phyloP scores from a whole-genome alignment of 37 sponge, comb jelly and placozoan species.

The Agelas oroides region DNA sequence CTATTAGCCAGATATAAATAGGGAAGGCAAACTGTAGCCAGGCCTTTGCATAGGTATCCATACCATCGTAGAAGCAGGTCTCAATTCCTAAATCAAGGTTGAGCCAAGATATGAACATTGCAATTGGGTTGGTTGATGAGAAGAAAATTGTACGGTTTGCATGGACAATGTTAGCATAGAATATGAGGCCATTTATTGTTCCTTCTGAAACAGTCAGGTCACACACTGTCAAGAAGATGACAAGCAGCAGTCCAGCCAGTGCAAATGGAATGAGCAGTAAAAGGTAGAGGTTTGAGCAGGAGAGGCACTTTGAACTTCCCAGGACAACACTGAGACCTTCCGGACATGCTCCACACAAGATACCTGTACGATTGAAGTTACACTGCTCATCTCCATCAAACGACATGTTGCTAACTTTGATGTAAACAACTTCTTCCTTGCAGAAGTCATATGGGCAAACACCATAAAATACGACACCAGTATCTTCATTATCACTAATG shows the following conservation, averaged over 20 bases:
- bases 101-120: not conserved
- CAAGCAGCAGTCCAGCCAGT: not conserved
- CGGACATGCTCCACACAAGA: not conserved
- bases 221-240: not conserved
- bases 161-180: constrained; percentile 1
- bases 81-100: constrained; percentile 1
- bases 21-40: constrained; percentile 37
- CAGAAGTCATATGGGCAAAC: constrained; percentile 27
- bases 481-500: not conserved
- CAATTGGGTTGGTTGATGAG: not conserved
- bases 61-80: constrained; percentile 36
- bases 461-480: not conserved
- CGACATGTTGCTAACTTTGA: too few relatives aligned
- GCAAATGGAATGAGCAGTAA: not conserved
- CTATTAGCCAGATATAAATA: not conserved
- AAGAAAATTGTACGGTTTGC: not conserved
- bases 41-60: not conserved
- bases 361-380: not conserved
- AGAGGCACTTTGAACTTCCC: not conserved
- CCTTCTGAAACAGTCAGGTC: not conserved
- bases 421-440: not conserved
- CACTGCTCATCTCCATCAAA: not conserved
- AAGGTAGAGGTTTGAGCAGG: constrained; percentile 2
- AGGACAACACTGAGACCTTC: constrained; percentile 6
- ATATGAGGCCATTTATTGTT: not conserved